These are phyloP conservation scores for Ginglymostoma cirratum DNA, from an alignment of 2,113 vertebrate genomes.

Conservation along the genomic window DNA sequence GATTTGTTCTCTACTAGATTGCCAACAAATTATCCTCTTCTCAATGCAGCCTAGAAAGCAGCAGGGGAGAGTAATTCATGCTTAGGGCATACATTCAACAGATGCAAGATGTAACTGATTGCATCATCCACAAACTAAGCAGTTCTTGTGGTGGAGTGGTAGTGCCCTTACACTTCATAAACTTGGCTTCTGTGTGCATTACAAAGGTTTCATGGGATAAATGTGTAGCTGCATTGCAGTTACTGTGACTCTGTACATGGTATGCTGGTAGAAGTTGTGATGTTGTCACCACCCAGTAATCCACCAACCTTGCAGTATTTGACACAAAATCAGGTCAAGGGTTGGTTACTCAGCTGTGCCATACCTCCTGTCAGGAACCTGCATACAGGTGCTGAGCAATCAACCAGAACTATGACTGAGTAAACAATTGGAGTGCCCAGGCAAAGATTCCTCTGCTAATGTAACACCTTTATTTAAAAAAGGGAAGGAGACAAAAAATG, in stretches of 20 bases:
- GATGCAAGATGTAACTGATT: background rate
- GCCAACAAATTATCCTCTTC: background rate
- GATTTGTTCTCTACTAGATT: background rate
- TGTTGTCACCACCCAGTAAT: no score
- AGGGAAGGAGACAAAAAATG: no score
- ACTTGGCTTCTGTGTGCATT: no score
- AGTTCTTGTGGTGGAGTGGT: no score
- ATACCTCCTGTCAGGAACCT: background rate
- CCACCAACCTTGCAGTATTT: no score
- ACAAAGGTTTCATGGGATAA: no score
- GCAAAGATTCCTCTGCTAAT: background rate
- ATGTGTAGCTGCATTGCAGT: no score
- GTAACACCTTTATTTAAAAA: no score
- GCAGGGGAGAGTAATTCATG: background rate
- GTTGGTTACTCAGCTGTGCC: background rate
- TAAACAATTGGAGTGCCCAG: background rate
- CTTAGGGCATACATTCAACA: background rate
- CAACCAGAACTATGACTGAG: background rate
- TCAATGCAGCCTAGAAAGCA: background rate
- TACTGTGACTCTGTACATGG: no score
- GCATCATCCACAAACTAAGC: background rate
- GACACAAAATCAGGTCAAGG: background rate
- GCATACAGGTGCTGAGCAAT: background rate
- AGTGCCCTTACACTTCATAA: no score
- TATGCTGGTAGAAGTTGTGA: no score